Percentiles rank a stretch among this genome's conserved stretches.
Evolutionary conservation across 1,140 invertebrate genomes (phyloP).

Genomic region (Ephestia elutella): DNA sequence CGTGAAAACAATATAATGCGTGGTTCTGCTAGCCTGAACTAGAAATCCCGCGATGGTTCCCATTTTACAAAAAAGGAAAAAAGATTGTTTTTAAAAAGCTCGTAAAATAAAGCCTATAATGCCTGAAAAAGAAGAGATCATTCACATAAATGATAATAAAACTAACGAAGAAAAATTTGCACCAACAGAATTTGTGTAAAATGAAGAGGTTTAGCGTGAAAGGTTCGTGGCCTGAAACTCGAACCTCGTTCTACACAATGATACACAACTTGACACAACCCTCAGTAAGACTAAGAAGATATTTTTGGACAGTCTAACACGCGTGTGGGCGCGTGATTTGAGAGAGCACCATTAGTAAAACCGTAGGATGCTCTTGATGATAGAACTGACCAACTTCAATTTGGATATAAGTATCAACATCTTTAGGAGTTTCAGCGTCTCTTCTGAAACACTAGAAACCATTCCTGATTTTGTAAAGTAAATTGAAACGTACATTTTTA

Average conservation of each 20-base stretch:
- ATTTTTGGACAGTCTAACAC: neutral
- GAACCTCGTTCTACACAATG: neutral
- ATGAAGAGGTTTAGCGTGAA: too few relatives aligned
- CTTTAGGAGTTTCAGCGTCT: neutral
- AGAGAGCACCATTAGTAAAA: neutral
- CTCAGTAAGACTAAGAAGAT: neutral
- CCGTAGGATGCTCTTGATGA: neutral
- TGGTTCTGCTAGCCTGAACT: too few relatives aligned
- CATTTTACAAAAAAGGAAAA: too few relatives aligned
- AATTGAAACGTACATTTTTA: too few relatives aligned
- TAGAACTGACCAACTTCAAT: neutral
- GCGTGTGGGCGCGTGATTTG: neutral
- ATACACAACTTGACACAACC: neutral
- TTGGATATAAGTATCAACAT: neutral
- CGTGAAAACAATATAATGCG: too few relatives aligned
- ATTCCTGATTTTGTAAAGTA: neutral
- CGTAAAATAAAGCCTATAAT: too few relatives aligned
- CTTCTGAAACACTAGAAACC: too few relatives aligned
- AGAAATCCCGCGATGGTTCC: too few relatives aligned
- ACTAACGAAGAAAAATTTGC: neutral
- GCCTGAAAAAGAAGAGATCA: too few relatives aligned
- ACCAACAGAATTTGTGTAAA: neutral
- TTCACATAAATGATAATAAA: neutral
- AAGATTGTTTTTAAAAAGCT: too few relatives aligned
- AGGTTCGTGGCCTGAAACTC: neutral